Evolutionary conservation across 2,113 vertebrate species (phyloP), one percentile per base, ranked within the genome.

Genomic region (Petromus typicus): DNA sequence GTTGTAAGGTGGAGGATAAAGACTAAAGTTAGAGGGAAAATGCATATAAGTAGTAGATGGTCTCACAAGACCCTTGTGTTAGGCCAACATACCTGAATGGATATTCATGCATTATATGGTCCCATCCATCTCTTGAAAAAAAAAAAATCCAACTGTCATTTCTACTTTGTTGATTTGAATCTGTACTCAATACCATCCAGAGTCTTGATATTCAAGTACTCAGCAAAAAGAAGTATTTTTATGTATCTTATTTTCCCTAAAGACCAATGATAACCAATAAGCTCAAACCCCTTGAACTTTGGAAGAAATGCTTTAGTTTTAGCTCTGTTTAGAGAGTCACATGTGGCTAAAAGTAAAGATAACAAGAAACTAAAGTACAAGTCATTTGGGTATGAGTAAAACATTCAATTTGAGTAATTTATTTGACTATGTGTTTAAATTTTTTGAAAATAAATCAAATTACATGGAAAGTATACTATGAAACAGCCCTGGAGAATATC

Each of bases 231-330:
- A 45, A 75, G 25, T 43, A 9, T 43, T 91, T 84, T 69, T 43
- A 8, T 40, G 89, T 86, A 7, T 56, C 59, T 69, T 89, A 32
- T n/a, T 89, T 95, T 94, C 59, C 51, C 27, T 54, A 16, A 0
- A 25, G 54, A 82, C 6, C 7, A 0, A 18, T 61, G 40, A 34
- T 32, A 78, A 37, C 5, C 56, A 51, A 30, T 37, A 56, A 76
- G 10, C 13, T 61, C 37, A 43, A 48, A 27, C 51, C 13, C 14
- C 43, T 81, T 48, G 45, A 64, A 86, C 5, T 30, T 91, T 59
- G 63, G 37, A 89, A 71, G 88, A 73, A 37, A 56, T 43, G 7
- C 16, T 43, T 81, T 82, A 37, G 32, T 63, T 93, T 96, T 89
- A 48, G 64, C 34, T 78, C 40, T 73, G 34, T 73, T 45, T 40